These are phyloP conservation scores for Chiloscyllium plagiosum DNA, from an alignment of 2,113 vertebrate genomes.

Conservation along the genomic window DNA sequence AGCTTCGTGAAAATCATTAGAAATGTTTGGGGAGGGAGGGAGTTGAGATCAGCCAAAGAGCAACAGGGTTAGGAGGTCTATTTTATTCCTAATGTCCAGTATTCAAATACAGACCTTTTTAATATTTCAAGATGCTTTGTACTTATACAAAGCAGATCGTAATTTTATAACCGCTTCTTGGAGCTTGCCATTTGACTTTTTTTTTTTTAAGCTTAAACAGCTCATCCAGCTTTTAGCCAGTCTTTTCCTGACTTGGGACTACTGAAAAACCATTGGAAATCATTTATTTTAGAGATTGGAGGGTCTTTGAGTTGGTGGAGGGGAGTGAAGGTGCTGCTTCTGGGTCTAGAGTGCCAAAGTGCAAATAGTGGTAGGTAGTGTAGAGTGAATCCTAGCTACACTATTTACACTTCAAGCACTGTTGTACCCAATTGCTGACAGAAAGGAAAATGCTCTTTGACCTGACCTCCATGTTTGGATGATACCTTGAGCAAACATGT, in stretches of 20 bases:
- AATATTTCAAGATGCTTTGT: not conserved
- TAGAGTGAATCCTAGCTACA: conserved; percentile 38
- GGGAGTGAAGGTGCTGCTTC: not conserved
- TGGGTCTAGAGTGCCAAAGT: conserved; percentile 39
- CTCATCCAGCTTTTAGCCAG: not conserved
- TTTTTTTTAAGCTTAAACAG: not conserved
- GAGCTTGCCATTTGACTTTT: not conserved
- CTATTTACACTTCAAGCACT: conserved; percentile 42
- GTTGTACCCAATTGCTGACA: not conserved
- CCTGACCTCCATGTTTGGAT: not conserved
- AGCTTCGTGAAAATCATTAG: not conserved
- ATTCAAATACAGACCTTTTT: not conserved
- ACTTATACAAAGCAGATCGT: not conserved
- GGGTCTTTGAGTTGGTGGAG: not conserved
- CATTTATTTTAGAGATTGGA: not conserved
- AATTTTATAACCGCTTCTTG: not conserved
- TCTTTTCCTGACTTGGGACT: no score
- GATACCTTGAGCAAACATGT: no score
- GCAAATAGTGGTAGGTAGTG: conserved; percentile 41
- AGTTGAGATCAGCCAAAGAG: not conserved
- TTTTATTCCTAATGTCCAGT: not conserved
- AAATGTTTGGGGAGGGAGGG: not conserved
- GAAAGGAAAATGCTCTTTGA: not conserved
- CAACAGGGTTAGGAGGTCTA: not conserved
- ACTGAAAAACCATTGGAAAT: not conserved